phyloP scores from a whole-genome alignment of 2,888 invertebrate species.

The Beris chalybata region DNA sequence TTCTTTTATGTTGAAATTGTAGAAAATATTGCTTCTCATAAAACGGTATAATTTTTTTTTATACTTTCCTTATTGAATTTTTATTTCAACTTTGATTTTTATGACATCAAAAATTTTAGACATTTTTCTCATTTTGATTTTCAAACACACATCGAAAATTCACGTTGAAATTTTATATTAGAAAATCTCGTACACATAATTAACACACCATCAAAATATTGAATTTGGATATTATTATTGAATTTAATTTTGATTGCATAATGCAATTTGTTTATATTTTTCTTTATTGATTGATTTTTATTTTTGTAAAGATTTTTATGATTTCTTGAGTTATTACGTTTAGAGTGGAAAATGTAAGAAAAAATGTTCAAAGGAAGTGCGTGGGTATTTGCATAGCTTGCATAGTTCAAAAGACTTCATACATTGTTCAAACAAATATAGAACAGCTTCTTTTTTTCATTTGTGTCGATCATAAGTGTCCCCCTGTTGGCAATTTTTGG shows the following conservation, averaged over 20 bases:
- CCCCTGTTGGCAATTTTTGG: no score
- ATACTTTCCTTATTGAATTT: not conserved
- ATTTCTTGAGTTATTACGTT: conserved; percentile 6
- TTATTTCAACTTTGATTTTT: not conserved
- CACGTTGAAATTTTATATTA: conserved; percentile 1
- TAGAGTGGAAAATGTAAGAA: conserved; percentile 21
- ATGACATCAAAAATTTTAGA: not conserved
- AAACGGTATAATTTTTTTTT: not conserved
- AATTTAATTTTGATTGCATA: conserved; percentile 26
- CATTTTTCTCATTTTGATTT: no score
- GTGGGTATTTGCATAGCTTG: not conserved
- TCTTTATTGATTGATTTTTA: conserved; percentile 3
- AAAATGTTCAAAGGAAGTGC: conserved; percentile 23
- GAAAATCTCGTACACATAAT: conserved; percentile 9
- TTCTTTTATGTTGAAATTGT: no score
- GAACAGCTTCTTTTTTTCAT: no score
- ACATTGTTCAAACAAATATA: no score
- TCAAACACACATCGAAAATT: conserved; percentile 6
- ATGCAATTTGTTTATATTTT: conserved; percentile 27
- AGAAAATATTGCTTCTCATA: no score
- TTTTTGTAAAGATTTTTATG: not conserved
- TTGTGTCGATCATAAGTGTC: no score
- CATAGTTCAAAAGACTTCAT: no score
- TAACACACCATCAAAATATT: not conserved
- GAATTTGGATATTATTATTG: conserved; percentile 11